phyloP scores from a whole-genome alignment of 1,140 invertebrate genomes.

The Helicoverpa armigera region DNA sequence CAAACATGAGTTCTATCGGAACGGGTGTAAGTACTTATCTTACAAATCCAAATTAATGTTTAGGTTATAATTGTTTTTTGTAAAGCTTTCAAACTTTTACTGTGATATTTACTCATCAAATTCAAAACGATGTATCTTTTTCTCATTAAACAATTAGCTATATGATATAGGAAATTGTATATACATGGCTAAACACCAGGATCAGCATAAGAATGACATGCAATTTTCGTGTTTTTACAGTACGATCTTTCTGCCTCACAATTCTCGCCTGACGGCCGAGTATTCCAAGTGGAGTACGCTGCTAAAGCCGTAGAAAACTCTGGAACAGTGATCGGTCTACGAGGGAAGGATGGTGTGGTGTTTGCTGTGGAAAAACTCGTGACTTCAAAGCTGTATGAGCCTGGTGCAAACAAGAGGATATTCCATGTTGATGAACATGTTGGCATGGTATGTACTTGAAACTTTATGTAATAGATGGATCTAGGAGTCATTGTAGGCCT shows the following conservation, averaged over 20 bases:
- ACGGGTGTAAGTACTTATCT: constrained; percentile 92
- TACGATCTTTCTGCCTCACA: constrained; percentile 99
- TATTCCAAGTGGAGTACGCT: constrained; percentile 99
- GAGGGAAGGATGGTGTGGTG: constrained; percentile 98
- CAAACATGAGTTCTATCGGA: constrained; percentile 97
- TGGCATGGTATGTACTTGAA: constrained; percentile 91
- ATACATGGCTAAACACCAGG: no score
- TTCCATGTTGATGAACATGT: constrained; percentile 98
- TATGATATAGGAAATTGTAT: no score
- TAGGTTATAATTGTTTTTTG: constrained; percentile 58
- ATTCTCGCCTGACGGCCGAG: constrained; percentile 99
- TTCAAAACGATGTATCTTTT: neutral
- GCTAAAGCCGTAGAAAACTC: constrained; percentile 99
- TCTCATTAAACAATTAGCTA: neutral
- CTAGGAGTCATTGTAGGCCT: no score
- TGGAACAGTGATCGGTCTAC: constrained; percentile 97
- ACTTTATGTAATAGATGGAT: no score
- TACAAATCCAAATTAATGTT: constrained; percentile 13
- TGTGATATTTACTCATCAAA: neutral
- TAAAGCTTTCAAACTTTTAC: constrained; percentile 50
- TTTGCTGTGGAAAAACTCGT: constrained; percentile 99
- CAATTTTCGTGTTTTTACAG: constrained; percentile 87
- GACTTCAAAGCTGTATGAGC: constrained; percentile 98
- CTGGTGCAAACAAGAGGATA: constrained; percentile 97
- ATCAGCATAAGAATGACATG: constrained; percentile 20